Evolutionary conservation across 2,797 vertebrate genomes (phyloP).

Genomic region (Gallinago solitaria): DNA sequence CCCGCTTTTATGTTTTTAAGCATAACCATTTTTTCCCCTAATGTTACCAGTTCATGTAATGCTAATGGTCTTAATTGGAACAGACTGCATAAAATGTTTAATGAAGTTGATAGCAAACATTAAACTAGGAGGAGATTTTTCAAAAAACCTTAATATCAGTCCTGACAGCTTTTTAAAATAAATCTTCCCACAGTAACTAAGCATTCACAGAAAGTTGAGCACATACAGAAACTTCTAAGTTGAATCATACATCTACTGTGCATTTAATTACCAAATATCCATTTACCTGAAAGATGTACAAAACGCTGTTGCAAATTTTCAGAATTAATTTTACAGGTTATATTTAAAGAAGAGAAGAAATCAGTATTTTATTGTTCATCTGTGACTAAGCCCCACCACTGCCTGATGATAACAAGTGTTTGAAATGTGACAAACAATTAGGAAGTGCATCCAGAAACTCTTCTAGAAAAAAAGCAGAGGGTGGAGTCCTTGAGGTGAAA

Average conservation of each 20-base stretch:
- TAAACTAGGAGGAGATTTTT: neutral
- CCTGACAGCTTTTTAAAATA: neutral
- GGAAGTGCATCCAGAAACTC: neutral
- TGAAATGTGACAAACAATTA: neutral
- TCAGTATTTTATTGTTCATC: neutral
- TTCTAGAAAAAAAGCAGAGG: neutral
- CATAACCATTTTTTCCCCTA: neutral
- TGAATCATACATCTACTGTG: neutral
- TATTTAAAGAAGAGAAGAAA: neutral
- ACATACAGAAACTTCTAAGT: neutral
- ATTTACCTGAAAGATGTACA: neutral
- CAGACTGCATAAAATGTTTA: neutral
- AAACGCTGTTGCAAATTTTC: neutral
- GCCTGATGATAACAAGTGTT: neutral
- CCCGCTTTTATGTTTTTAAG: neutral
- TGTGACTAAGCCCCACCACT: neutral
- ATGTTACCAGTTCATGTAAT: neutral
- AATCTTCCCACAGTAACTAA: neutral
- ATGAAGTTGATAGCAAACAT: neutral
- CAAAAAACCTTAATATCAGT: neutral
- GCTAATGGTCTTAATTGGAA: conserved; percentile 31
- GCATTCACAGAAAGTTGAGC: neutral
- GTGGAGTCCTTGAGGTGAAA: neutral
- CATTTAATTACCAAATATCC: neutral
- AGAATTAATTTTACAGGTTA: neutral